A percentile compares a stretch with the other conserved stretches of the same genome.
Conservation (phyloP, 2,797 vertebrate species). For the Anguilla obscura region DNA sequence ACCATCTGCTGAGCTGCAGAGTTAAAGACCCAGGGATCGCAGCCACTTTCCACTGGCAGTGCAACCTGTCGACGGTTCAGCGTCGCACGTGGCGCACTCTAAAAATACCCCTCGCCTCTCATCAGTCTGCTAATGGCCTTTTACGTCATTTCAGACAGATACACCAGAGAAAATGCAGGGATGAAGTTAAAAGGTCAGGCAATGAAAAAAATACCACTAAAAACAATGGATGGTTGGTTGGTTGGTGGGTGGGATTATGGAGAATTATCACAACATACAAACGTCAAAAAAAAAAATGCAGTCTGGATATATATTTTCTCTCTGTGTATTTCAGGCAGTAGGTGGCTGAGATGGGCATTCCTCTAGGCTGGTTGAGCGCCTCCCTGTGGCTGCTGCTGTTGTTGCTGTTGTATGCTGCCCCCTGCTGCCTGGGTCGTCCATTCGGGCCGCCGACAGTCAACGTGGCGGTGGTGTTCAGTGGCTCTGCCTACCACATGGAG, state of each 20-base stretch:
- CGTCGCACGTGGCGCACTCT: not conserved
- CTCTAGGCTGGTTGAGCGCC: slow-evolving; percentile 70
- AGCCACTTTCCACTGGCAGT: not conserved
- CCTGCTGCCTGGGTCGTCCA: slow-evolving; percentile 64
- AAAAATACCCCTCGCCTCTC: slow-evolving; percentile 2
- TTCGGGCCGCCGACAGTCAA: slow-evolving; percentile 81
- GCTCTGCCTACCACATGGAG: slow-evolving; percentile 82
- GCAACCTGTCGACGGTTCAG: slow-evolving; percentile 7
- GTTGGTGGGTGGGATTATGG: not conserved
- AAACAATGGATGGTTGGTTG: slow-evolving; percentile 5
- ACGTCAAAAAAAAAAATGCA: not conserved
- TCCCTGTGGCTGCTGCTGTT: slow-evolving; percentile 67
- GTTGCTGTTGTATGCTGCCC: slow-evolving; percentile 56
- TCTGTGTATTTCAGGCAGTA: slow-evolving; percentile 66
- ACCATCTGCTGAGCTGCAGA: not conserved
- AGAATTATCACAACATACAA: not conserved
- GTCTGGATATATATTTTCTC: slow-evolving; percentile 15
- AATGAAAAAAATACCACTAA: not conserved
- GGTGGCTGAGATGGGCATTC: slow-evolving; percentile 78
- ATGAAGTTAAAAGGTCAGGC: slow-evolving; percentile 13
- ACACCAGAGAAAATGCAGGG: slow-evolving; percentile 3
- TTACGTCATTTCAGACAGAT: not conserved
- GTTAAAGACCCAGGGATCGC: not conserved
- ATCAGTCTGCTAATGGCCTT: slow-evolving; percentile 22
- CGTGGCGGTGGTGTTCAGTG: slow-evolving; percentile 91